phyloP scores from a whole-genome alignment of 2,888 invertebrate genomes.

The Limnephilus auricula region DNA sequence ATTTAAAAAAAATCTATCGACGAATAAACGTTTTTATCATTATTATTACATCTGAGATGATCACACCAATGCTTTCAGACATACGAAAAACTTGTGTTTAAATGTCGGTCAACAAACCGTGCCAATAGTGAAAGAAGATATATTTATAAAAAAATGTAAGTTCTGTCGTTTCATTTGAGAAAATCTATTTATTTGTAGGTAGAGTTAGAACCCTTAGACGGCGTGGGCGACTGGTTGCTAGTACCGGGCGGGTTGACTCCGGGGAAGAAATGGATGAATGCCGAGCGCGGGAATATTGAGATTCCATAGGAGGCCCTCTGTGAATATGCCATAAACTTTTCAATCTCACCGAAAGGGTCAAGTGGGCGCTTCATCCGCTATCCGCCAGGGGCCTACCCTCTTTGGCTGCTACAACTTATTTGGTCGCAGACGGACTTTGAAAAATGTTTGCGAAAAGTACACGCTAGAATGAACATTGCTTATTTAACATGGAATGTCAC shows the following conservation, averaged over 20 bases:
- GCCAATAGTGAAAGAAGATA: too few relatives aligned
- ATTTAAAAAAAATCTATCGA: too few relatives aligned
- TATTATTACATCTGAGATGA: too few relatives aligned
- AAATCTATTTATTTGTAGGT: not conserved
- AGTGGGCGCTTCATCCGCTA: conserved; percentile 15
- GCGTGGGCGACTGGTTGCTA: not conserved
- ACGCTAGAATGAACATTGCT: not conserved
- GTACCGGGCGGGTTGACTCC: not conserved
- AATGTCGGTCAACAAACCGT: too few relatives aligned
- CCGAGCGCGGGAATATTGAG: conserved; percentile 21
- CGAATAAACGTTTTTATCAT: too few relatives aligned
- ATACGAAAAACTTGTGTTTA: too few relatives aligned
- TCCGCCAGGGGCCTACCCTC: not conserved
- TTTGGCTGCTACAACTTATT: not conserved
- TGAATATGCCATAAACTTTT: conserved; percentile 40
- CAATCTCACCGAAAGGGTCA: conserved; percentile 37
- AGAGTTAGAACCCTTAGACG: not conserved
- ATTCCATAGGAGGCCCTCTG: conserved; percentile 19
- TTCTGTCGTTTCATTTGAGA: not conserved
- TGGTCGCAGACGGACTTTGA: not conserved
- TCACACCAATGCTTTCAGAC: too few relatives aligned
- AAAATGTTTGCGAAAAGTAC: not conserved
- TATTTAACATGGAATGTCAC: not conserved
- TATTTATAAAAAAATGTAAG: not conserved
- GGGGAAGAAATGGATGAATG: conserved; percentile 23